phyloP scores from a whole-genome alignment of 2,888 invertebrate species.

The Drosophila rellima region DNA sequence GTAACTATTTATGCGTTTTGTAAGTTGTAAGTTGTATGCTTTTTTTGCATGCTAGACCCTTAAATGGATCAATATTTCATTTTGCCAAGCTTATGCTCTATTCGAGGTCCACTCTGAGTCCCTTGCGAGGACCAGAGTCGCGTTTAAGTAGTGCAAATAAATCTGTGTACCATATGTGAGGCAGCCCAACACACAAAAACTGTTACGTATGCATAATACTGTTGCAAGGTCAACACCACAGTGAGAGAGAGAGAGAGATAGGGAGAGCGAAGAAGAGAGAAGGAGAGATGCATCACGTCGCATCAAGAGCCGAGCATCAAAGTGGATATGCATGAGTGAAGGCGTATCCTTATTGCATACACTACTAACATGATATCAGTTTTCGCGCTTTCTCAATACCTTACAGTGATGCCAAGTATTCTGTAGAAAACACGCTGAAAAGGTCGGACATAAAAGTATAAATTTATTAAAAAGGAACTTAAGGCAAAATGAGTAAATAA shows the following conservation, averaged over 20 bases:
- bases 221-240: constrained; percentile 63
- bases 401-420: not conserved
- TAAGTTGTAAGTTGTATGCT: constrained; percentile 44
- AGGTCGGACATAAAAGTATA: not conserved
- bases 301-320: constrained; percentile 40
- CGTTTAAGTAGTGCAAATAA: constrained; percentile 64
- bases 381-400: constrained; percentile 2
- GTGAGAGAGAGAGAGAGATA: not conserved
- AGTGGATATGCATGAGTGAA: constrained; percentile 54
- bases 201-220: constrained; percentile 40
- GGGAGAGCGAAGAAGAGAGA: not conserved
- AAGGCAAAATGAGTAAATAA: too few relatives aligned
- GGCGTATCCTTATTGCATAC: constrained; percentile 50
- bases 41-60: constrained; percentile 38
- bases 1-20: constrained; percentile 9
- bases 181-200: constrained; percentile 23
- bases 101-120: constrained; percentile 3
- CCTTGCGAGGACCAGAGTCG: constrained; percentile 23
- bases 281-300: constrained; percentile 20
- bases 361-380: constrained; percentile 20
- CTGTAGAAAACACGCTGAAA: not conserved
- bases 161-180: constrained; percentile 48
- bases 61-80: constrained; percentile 76
- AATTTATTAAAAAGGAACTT: not conserved
- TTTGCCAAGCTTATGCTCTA: constrained; percentile 7